These are phyloP conservation scores for Philhelius pedissequus DNA, from an alignment of 2,888 invertebrate species.

Conservation along the genomic window DNA sequence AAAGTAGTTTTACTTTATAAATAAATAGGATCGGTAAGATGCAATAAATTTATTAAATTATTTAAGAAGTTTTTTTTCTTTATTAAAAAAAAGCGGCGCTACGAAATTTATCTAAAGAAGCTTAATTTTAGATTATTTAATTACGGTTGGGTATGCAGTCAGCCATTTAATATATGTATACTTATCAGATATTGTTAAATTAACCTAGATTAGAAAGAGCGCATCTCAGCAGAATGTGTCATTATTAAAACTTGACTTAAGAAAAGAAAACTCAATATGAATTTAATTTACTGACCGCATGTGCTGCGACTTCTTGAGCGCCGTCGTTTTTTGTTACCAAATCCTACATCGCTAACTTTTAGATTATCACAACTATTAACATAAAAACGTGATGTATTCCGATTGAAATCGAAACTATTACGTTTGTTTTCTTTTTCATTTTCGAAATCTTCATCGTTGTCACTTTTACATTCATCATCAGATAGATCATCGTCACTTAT, in stretches of 20 bases:
- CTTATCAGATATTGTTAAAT: conserved; percentile 9
- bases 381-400: conserved; percentile 53
- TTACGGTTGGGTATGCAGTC: conserved; percentile 17
- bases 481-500: conserved; percentile 67
- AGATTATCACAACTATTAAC: conserved; percentile 66
- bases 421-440: conserved; percentile 60
- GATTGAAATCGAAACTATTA: conserved; percentile 60
- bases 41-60: neutral
- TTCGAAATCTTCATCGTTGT: conserved; percentile 45
- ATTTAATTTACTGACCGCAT: conserved; percentile 69
- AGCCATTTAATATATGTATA: conserved; percentile 49
- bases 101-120: neutral
- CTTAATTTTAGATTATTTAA: conserved; percentile 2
- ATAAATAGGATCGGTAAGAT: neutral
- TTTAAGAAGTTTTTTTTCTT: neutral
- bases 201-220: conserved; percentile 18
- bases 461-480: conserved; percentile 59
- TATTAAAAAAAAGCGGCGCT: neutral
- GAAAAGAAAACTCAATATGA: conserved; percentile 1
- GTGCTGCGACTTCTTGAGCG: conserved; percentile 68
- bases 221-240: conserved; percentile 29
- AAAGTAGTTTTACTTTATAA: neutral
- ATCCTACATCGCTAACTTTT: conserved; percentile 65
- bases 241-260: conserved; percentile 19
- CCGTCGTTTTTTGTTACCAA: conserved; percentile 60